Conservation (phyloP, 2,797 vertebrate species). For the Molothrus aeneus region DNA sequence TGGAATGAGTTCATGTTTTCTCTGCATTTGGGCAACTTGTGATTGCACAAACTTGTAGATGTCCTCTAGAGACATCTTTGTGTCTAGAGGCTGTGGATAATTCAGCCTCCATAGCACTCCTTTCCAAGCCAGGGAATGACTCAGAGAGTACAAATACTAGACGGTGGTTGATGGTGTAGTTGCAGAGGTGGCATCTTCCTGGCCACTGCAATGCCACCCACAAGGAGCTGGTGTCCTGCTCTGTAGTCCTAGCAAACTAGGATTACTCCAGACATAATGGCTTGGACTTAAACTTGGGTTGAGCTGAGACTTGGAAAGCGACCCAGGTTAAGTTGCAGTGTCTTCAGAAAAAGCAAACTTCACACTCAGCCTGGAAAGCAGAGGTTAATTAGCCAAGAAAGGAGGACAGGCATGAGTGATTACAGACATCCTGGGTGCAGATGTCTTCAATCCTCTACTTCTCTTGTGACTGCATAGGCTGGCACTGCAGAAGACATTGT, state of each 20-base stretch:
- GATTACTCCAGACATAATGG: not conserved
- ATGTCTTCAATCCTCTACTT: not conserved
- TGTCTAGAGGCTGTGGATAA: not conserved
- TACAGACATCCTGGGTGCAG: not conserved
- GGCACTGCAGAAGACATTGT: not conserved
- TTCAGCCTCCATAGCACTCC: not conserved
- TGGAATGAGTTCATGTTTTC: not conserved
- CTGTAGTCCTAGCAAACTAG: not conserved
- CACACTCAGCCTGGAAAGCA: not conserved
- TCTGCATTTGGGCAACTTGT: not conserved
- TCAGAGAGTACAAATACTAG: not conserved
- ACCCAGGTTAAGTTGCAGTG: not conserved
- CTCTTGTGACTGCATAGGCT: not conserved
- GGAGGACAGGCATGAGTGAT: not conserved
- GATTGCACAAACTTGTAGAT: not conserved
- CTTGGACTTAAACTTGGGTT: not conserved
- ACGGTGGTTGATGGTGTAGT: accelerated
- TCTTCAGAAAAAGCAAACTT: not conserved
- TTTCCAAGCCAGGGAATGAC: not conserved
- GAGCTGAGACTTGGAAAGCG: not conserved
- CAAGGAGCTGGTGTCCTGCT: not conserved
- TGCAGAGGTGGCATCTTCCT: not conserved
- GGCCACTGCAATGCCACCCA: not conserved
- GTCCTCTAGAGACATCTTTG: not conserved
- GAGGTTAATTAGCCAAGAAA: not conserved